phyloP scores from a whole-genome alignment of 2,113 vertebrate genomes.

The Pyrgilauda ruficollis region DNA sequence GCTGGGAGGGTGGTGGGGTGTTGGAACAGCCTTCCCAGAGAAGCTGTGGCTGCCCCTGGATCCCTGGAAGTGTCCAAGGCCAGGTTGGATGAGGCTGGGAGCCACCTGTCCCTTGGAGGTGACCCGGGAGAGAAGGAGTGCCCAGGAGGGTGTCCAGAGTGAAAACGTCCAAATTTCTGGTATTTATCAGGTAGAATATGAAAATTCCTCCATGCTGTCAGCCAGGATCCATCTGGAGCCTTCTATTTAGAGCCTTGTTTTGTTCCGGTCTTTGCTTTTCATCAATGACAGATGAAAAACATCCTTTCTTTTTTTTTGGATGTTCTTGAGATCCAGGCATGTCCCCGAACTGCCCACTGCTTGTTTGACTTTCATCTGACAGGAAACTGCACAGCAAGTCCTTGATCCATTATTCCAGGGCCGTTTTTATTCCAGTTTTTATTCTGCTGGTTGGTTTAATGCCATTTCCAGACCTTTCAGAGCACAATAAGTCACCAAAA shows the following conservation, averaged over 20 bases:
- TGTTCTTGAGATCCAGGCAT: not conserved
- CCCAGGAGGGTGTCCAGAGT: not conserved
- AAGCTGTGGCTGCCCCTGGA: not conserved
- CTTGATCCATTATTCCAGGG: not conserved
- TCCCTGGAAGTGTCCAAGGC: not conserved
- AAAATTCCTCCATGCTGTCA: not conserved
- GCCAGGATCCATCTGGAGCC: not conserved
- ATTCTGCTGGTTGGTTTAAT: not conserved
- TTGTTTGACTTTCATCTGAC: not conserved
- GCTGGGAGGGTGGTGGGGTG: not conserved
- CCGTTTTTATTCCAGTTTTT: not conserved
- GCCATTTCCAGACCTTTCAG: not conserved
- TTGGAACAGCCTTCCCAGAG: not conserved
- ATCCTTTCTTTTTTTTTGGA: not conserved
- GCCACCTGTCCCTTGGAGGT: not conserved
- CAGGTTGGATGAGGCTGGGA: not conserved
- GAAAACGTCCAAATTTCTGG: not conserved
- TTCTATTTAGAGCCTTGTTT: constrained; percentile 15
- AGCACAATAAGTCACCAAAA: not conserved
- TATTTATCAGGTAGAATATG: not conserved
- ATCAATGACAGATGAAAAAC: not conserved
- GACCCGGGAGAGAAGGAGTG: not conserved
- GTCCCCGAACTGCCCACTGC: not conserved
- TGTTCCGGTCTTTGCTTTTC: constrained; percentile 14
- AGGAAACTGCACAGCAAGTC: not conserved